Base-by-base conservation (phyloP, 2,888 invertebrate genomes). In the Agriopis marginaria region DNA sequence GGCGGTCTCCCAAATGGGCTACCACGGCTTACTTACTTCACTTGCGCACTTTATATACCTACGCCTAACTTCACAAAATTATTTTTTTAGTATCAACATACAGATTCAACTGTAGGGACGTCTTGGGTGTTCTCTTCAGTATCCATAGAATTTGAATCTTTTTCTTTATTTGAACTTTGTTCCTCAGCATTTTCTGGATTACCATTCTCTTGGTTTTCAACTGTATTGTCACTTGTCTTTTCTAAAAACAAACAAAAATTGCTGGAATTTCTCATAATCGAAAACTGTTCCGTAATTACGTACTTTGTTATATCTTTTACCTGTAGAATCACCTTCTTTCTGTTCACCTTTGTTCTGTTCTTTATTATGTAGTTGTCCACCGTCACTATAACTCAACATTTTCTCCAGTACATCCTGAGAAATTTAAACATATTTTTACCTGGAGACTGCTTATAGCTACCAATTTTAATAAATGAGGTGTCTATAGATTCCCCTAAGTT, bases 331-430 rank as follows among this genome's bases (percentile, higher is more conserved):
- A 50, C 42, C 42, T 42, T 17, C 40, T 51, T 42, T 40, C 51
- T 42, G 61, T 8, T 5, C 49, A n/a, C 10, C 10, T 39, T 11
- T 40, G 1, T 17, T 12, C 9, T 14, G 14, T 8, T 32, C 51
- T 32, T 23, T n/a, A 23, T 5, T 53, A n/a, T 45, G 44, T 23
- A 12, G 11, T 32, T 53, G n/a, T 42, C 62, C 62, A 23, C 62
- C 62, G 32, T 62, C 62, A 51, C 3, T 59, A 58, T 55, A 59
- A 53, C 60, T 68, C 0, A 32, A 66, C 73, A 68, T 63, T 73
- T 68, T 53, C n/a, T 68, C 77, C 14, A 93, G 73, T 71, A 91
- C 77, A 80, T 93, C 93, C 93, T 93, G 71, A 9, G 80, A 84
- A 70, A 23, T 11, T 63, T 12, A 23, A 66, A 45, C 0, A 54